Evolutionary conservation across 2,113 vertebrate genomes (phyloP), one percentile per base, ranked within the genome.

Genomic region (Planiliza haematocheilus): DNA sequence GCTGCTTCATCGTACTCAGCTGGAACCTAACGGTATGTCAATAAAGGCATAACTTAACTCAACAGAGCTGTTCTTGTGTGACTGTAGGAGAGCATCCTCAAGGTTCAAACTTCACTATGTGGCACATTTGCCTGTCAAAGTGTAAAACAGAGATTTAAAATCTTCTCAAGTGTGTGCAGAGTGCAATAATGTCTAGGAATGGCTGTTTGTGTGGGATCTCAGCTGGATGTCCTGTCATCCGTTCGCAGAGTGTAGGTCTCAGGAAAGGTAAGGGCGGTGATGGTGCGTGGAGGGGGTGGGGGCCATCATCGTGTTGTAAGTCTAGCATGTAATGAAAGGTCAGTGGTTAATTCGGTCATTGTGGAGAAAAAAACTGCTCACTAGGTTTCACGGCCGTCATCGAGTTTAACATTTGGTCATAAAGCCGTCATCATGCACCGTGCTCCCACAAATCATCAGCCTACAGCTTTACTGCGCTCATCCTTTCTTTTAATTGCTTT

Each of bases 261-360:
- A 95, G 93, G 93, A 94, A 94, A 97, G 96, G 96, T 97, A 96
- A 96, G 95, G 91, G 87, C 58, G 77, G 34, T 79, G 86, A 80
- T 51, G 57, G 60, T 53, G 55, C 37, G 11, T 64, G 14, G 0
- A 6, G 8, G 37, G 2, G 10, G 6, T 4, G 13, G 49, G 46
- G 50, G 45, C n/a, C n/a, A n/a, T 18, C 82, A 73, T 92, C 89
- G 86, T 86, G 67, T 80, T 90, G 78, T 69, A 43, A 70, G 58
- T 41, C 14, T 45, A 67, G 85, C 82, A 85, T 71, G 79, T 57
- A 42, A 36, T 7, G 16, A 12, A 65, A 30, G 79, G n/a, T 63
- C 75, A 79, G 81, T 64, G 73, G 71, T 74, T 79, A 62, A 59
- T 74, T 20, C 13, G 16, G 74, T 87, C 82, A 86, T 81, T 75